phyloP scores from a whole-genome alignment of 2,797 vertebrate species.

The Malurus splendens region DNA sequence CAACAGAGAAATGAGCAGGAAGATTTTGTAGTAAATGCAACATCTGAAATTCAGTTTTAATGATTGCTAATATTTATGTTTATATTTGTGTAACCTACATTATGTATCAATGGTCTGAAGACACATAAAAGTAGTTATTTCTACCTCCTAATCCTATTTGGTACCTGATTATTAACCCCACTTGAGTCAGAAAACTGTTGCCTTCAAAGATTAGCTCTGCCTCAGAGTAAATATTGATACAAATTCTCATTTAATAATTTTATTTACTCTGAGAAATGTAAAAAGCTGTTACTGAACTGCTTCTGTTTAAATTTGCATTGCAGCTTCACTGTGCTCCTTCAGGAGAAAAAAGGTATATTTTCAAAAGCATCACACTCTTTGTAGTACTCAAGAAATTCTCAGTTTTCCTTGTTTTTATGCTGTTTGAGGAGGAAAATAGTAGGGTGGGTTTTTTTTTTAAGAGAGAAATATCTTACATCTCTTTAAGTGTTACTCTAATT shows the following conservation, averaged over 20 bases:
- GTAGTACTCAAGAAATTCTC: neutral
- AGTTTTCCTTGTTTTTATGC: neutral
- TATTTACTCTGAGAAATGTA: neutral
- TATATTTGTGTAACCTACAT: neutral
- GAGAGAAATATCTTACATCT: neutral
- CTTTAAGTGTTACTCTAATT: neutral
- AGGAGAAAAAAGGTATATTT: neutral
- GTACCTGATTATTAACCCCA: neutral
- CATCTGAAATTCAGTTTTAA: neutral
- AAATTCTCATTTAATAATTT: conserved; percentile 1
- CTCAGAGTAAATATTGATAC: conserved; percentile 10
- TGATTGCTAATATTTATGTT: neutral
- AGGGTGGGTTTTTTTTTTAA: accelerated
- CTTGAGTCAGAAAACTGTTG: neutral
- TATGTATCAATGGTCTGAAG: neutral
- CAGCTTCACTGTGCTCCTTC: neutral
- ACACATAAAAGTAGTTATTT: neutral
- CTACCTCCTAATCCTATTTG: neutral
- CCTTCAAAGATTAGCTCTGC: neutral
- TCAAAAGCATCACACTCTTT: neutral
- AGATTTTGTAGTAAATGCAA: neutral
- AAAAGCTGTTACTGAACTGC: neutral
- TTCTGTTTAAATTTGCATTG: neutral
- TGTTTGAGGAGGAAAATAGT: neutral
- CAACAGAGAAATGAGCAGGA: neutral